Evolutionary conservation across 2,113 vertebrate species (phyloP), one percentile per base, ranked within the genome.

Genomic region (Salvator merianae): DNA sequence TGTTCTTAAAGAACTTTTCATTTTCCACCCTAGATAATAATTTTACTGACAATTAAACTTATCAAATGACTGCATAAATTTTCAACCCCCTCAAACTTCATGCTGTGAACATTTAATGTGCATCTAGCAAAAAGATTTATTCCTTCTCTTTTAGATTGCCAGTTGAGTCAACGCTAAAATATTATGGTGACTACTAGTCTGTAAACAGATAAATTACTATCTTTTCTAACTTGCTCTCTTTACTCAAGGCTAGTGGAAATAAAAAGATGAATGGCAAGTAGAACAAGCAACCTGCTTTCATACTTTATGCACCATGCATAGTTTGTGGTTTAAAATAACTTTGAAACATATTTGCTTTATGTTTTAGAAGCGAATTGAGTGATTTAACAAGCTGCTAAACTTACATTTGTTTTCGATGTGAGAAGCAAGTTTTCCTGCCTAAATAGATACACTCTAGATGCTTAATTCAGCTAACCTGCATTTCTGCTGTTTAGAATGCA

Each of bases 131-230:
- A 65, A 62, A 62, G 24, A 36, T 43, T 65, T 87, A 62, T 78
- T 90, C 53, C 28, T 50, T 86, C 71, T 84, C 50, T 74, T 87
- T 65, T 79, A 80, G 68, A 28, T 34, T 0, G 0, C 36, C 74
- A 73, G 24, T 36, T 71, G 59, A 50, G 63, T 28, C 86, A 85
- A 22, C 86, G 26, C 5, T 38, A 73, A 86, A 90, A 83, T 50
- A 80, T 32, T 84, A 81, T 1, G 3, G 32, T 53, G 43, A 82
- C 73, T 71, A 76, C 38, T 16, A 63, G 36, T 88, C 82, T 92
- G 47, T 89, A 92, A 90, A 89, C 82, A 83, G 72, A 88, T 82
- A 88, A 91, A 93, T 93, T 85, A 55, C 32, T 65, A 83, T 88
- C 72, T 79, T 59, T 38, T 91, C 91, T 90, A 63, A 77, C 63